Evolutionary conservation across 2,113 vertebrate species (phyloP).

Genomic region (Haemorhous mexicanus): DNA sequence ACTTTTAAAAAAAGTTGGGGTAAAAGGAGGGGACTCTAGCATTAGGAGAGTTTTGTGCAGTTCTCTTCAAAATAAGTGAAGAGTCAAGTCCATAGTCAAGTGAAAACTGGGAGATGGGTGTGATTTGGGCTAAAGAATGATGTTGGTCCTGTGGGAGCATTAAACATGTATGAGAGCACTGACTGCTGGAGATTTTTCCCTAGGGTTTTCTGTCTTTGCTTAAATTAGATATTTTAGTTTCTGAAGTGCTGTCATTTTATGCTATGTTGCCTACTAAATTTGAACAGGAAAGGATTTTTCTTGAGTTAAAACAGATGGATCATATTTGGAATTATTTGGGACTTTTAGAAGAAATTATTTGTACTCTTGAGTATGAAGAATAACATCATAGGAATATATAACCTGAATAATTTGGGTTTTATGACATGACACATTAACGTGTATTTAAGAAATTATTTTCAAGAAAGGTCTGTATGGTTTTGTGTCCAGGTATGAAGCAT

Average conservation of each 20-base stretch:
- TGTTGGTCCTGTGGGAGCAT: neutral
- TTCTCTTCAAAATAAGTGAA: neutral
- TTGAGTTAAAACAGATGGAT: neutral
- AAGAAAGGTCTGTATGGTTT: neutral
- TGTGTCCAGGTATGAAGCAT: neutral
- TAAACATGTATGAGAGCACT: neutral
- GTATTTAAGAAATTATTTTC: neutral
- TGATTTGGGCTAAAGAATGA: neutral
- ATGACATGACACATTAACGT: neutral
- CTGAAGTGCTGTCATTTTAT: neutral
- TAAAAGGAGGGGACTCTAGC: neutral
- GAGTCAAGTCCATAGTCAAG: neutral
- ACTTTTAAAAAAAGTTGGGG: neutral
- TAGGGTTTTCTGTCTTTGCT: neutral
- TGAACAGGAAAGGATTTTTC: neutral
- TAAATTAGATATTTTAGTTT: neutral
- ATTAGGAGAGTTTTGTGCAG: neutral
- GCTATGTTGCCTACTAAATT: neutral
- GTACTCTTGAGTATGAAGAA: neutral
- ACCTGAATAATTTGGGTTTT: neutral
- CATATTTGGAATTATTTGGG: neutral
- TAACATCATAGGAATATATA: neutral
- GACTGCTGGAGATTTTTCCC: neutral
- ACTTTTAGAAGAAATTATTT: neutral
- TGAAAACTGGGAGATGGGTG: neutral